A percentile compares a stretch with the other conserved stretches of the same genome.
Evolutionary conservation across 2,888 invertebrate species (phyloP).

Genomic region (Trichopria drosophilae): DNA sequence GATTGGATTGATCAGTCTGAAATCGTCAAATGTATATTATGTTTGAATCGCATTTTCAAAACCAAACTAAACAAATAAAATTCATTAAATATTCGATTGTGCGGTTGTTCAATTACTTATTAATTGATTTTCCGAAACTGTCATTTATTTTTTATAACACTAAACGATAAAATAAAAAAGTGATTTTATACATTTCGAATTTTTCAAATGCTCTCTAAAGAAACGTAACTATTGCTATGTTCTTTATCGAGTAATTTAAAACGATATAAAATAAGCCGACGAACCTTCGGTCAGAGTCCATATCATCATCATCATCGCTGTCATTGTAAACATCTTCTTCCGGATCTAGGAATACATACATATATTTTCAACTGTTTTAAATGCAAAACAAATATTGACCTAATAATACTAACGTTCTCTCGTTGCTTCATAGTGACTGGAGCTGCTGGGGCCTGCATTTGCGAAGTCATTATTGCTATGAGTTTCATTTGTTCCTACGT

Average conservation of each 20-base stretch:
- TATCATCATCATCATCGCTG: constrained; percentile 54
- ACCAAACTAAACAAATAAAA: too few species aligned
- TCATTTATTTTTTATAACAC: not conserved
- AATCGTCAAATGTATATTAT: constrained; percentile 33
- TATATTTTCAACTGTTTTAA: too few species aligned
- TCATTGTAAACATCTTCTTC: constrained; percentile 54
- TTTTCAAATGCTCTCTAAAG: too few species aligned
- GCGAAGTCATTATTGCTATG: too few species aligned
- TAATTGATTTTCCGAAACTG: not conserved
- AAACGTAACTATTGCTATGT: too few species aligned
- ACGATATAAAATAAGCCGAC: too few species aligned
- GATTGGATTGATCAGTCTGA: constrained; percentile 51
- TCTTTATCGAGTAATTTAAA: too few species aligned
- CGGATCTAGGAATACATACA: constrained; percentile 44
- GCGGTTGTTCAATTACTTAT: not conserved
- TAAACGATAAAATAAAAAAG: constrained; percentile 1
- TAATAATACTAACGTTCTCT: constrained; percentile 47
- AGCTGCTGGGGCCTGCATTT: constrained; percentile 47
- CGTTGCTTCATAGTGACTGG: constrained; percentile 34
- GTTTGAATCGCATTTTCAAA: not conserved
- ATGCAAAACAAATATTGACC: too few species aligned
- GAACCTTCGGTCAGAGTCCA: constrained; percentile 29
- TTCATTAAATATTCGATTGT: constrained; percentile 8
- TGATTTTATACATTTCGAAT: constrained; percentile 3
- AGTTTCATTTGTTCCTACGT: too few species aligned